Evolutionary conservation across 2,888 invertebrate genomes (phyloP).

Genomic region (Patella pellucida): DNA sequence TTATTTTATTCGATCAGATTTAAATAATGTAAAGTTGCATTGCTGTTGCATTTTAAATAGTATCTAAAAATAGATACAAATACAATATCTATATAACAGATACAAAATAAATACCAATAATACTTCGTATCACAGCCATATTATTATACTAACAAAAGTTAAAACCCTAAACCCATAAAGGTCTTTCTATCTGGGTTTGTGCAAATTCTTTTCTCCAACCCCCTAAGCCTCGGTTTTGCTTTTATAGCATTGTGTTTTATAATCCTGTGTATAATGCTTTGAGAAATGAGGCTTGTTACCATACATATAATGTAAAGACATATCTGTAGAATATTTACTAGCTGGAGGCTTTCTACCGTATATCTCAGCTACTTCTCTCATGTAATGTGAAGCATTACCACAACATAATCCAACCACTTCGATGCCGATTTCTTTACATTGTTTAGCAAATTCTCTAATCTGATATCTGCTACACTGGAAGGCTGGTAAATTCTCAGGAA

Average conservation of each 20-base stretch:
- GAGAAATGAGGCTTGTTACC: neutral
- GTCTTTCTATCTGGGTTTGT: no score
- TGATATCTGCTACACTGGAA: constrained; percentile 47
- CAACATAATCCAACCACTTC: constrained; percentile 66
- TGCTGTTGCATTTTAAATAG: no score
- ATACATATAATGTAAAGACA: constrained; percentile 28
- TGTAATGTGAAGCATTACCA: constrained; percentile 55
- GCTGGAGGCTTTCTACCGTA: constrained; percentile 55
- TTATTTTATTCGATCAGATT: no score
- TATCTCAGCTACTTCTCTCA: constrained; percentile 53
- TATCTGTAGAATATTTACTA: constrained; percentile 48
- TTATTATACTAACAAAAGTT: no score
- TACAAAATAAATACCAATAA: no score
- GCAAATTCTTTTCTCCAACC: no score
- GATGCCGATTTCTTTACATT: constrained; percentile 52
- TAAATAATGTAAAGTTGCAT: no score
- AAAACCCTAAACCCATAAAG: no score
- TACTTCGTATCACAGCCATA: no score
- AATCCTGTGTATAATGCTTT: neutral
- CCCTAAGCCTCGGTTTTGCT: neutral
- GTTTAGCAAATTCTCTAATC: constrained; percentile 53
- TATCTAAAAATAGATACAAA: no score
- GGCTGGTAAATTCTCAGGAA: constrained; percentile 49
- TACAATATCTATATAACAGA: no score
- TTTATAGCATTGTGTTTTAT: neutral